A percentile compares a stretch with the other conserved stretches of the same genome.
Evolutionary conservation across 2,797 vertebrate genomes (phyloP).

Genomic region (Crax fasciolata): DNA sequence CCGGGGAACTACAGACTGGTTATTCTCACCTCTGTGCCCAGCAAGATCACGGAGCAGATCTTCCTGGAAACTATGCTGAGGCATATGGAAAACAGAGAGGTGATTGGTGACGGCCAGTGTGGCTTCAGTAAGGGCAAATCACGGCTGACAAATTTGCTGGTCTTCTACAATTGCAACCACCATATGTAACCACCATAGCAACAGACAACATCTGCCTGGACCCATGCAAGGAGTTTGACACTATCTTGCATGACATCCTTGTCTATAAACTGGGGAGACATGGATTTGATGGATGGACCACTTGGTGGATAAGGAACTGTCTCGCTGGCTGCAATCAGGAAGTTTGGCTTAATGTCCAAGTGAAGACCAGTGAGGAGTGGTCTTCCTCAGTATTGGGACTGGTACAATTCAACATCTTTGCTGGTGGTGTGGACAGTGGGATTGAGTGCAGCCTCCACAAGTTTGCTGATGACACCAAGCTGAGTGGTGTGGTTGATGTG

Average conservation of each 20-base stretch:
- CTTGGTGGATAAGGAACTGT: background rate
- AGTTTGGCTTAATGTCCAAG: background rate
- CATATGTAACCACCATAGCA: background rate
- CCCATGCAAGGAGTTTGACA: background rate
- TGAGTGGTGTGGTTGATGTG: too few species aligned
- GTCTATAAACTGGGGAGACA: background rate
- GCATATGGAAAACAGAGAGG: background rate
- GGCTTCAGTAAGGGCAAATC: background rate
- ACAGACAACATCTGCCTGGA: background rate
- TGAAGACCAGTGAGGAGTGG: too few species aligned
- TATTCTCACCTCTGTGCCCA: background rate
- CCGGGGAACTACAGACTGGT: background rate
- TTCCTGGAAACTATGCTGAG: background rate
- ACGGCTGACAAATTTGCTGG: background rate
- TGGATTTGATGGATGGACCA: background rate
- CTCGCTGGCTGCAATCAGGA: background rate
- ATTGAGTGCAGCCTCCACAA: too few species aligned
- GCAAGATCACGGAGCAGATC: background rate
- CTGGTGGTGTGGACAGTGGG: too few species aligned
- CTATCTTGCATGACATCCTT: background rate
- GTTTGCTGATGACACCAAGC: too few species aligned
- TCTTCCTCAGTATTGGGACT: too few species aligned
- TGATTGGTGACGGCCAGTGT: background rate
- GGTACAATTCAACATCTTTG: too few species aligned
- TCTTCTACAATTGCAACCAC: background rate